phyloP scores from a whole-genome alignment of 2,797 vertebrate genomes.

The Eulemur coronatus region DNA sequence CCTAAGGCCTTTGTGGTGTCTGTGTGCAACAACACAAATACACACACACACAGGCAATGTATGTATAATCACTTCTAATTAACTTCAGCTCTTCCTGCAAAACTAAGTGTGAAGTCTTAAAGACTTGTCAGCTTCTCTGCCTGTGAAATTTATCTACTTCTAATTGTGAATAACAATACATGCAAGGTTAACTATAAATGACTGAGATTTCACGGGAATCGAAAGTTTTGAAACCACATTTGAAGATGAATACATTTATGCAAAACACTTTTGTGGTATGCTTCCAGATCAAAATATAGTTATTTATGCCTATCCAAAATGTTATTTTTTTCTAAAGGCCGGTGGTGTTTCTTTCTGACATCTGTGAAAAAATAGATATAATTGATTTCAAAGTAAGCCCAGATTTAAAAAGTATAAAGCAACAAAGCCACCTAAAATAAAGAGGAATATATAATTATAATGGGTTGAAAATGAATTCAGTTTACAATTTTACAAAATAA shows the following conservation, averaged over 20 bases:
- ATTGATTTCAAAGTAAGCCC: constrained; percentile 39
- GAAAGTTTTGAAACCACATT: constrained; percentile 43
- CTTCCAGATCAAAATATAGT: constrained; percentile 56
- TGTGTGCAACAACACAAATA: constrained; percentile 38
- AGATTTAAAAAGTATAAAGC: neutral
- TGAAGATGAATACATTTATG: constrained; percentile 40
- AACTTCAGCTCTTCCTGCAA: constrained; percentile 75
- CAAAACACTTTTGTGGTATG: constrained; percentile 18
- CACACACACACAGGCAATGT: constrained; percentile 10
- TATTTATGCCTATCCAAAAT: constrained; percentile 37
- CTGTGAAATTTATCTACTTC: constrained; percentile 79
- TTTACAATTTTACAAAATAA: neutral
- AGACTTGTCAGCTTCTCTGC: constrained; percentile 79
- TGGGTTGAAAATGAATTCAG: neutral
- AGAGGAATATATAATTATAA: neutral
- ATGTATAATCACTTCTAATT: constrained; percentile 78
- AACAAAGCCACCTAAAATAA: neutral
- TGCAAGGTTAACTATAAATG: constrained; percentile 74
- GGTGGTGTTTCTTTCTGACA: neutral
- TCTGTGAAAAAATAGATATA: constrained; percentile 35
- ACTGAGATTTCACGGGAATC: constrained; percentile 57
- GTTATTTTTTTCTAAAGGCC: neutral
- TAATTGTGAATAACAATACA: constrained; percentile 78
- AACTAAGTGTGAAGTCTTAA: constrained; percentile 81
- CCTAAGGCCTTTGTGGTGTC: constrained; percentile 62